Base-by-base conservation (phyloP, 2,888 invertebrate genomes). In the Pherbina coryleti region DNA sequence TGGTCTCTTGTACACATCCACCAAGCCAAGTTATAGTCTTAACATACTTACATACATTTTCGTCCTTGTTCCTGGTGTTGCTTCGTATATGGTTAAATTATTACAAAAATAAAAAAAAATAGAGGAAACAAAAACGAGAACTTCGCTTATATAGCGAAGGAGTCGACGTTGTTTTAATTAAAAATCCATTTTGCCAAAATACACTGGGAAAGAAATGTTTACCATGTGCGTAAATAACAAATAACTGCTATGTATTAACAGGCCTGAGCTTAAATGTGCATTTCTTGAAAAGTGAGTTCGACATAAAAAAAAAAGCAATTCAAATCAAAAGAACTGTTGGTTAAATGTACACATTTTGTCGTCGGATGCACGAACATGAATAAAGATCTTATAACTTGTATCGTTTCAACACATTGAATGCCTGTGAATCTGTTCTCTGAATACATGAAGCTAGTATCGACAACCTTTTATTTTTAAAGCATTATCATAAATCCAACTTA, bases 1-100 rank as follows among this genome's bases (percentile, higher is more conserved):
- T 67, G 67, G 67, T 14, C 67, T 67, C 5, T 8, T 51, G 51
- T 51, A 51, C 51, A n/a, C 31, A 31, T 31, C 3, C 31, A 44
- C 44, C 44, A 44, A 44, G 44, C 44, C 44, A 44, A 44, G 44
- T 44, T 44, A 11, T 14, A 44, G 44, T 44, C 2, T 44, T 1
- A 14, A 3, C 31, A 17, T 25, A 28, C 62, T 3, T n/a, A 55
- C 55, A 22, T 19, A 22, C 55, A 7, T 1, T 9, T n/a, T 55
- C 19, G n/a, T 55, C 19, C 22, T 22, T 64, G 31, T 34, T 64
- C 7, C 62, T 55, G 55, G 19, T 55, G 55, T 22, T 62, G 25
- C 11, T 64, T 28, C n/a, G 64, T 31, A 14, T 49, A 67, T 44
- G 67, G 49, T 67, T 67, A 67, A 67, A 49, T 37, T 44, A 67